Conservation (phyloP, 2,888 invertebrate species). For the Orthonevra nobilis region DNA sequence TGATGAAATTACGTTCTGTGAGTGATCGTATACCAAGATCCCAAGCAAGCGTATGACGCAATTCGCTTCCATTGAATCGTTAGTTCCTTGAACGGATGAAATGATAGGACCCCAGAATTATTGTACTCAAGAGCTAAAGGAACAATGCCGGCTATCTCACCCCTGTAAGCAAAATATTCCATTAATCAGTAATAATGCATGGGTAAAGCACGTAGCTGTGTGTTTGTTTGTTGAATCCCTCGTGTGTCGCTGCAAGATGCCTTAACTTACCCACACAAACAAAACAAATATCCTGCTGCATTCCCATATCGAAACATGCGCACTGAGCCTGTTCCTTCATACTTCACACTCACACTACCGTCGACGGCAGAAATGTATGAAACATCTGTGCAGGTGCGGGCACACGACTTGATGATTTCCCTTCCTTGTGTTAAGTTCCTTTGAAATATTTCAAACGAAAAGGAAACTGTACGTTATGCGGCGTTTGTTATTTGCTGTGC, state of each 20-base stretch:
- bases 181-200: constrained; percentile 22
- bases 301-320: too few species aligned
- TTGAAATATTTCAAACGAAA: constrained; percentile 21
- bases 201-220: not conserved
- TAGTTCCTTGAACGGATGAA: too few species aligned
- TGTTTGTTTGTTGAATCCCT: not conserved
- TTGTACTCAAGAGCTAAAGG: not conserved
- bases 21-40: too few species aligned
- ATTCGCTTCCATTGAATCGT: too few species aligned
- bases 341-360: constrained; percentile 1
- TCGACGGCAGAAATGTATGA: constrained; percentile 4
- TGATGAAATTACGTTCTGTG: too few species aligned
- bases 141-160: not conserved
- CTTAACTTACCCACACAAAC: not conserved
- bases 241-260: not conserved
- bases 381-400: constrained; percentile 58
- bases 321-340: too few species aligned
- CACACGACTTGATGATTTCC: constrained; percentile 39
- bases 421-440: constrained; percentile 31
- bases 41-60: too few species aligned
- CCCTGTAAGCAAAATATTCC: constrained; percentile 10
- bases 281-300: too few species aligned
- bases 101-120: too few species aligned
- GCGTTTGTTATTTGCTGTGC: constrained; percentile 24
- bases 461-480: constrained; percentile 18